Conservation (phyloP, 2,888 invertebrate genomes). For the Ashinkailepas kermadecensis region DNA sequence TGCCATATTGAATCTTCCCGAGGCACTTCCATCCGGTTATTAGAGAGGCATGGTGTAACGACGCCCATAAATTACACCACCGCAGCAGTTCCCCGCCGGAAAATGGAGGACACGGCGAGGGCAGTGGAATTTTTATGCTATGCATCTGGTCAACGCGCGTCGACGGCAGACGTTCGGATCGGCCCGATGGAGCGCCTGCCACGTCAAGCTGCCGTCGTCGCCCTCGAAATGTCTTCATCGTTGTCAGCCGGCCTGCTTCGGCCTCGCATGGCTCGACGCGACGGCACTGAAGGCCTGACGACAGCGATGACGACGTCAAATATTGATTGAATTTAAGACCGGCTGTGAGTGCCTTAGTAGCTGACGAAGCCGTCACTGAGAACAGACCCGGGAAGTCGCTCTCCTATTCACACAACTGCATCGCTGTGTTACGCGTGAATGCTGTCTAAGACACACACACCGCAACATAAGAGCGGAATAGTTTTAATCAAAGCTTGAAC, state of each 20-base stretch:
- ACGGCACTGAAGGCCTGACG: too few species aligned
- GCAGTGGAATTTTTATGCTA: neutral
- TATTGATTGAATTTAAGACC: too few species aligned
- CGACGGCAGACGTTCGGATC: neutral
- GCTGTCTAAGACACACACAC: too few species aligned
- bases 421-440: too few species aligned
- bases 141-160: neutral
- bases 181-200: neutral
- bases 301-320: too few species aligned
- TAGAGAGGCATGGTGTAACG: slow-evolving; percentile 11
- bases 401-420: too few species aligned
- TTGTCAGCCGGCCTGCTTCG: neutral
- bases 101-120: neutral
- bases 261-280: too few species aligned
- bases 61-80: neutral
- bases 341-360: too few species aligned
- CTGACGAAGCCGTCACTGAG: too few species aligned
- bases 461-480: too few species aligned
- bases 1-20: slow-evolving; percentile 4
- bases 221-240: neutral
- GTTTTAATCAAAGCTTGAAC: too few species aligned
- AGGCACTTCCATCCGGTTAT: neutral
- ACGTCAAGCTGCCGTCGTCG: neutral
- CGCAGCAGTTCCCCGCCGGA: neutral
- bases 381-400: too few species aligned